These are phyloP conservation scores for Diachasma alloeum DNA, from an alignment of 1,140 invertebrate species.

Conservation along the genomic window DNA sequence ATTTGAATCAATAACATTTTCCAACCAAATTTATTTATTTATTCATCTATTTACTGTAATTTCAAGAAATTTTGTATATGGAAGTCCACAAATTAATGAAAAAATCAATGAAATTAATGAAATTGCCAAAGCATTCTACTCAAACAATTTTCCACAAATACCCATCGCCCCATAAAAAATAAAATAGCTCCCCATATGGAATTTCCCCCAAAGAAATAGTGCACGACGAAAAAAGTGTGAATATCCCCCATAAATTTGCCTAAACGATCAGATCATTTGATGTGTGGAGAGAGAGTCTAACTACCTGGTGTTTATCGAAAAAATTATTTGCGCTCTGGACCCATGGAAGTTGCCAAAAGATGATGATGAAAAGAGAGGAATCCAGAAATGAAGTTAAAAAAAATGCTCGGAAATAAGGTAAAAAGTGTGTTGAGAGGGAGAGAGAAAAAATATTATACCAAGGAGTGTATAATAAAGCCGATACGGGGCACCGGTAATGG, in stretches of 20 bases:
- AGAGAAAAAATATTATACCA: slow-evolving; percentile 20
- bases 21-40: too few species aligned
- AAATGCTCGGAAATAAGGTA: slow-evolving; percentile 6
- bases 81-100: too few species aligned
- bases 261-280: slow-evolving; percentile 58
- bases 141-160: too few species aligned
- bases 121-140: too few species aligned
- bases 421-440: slow-evolving; percentile 20
- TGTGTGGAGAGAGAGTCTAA: slow-evolving; percentile 25
- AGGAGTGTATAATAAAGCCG: slow-evolving; percentile 57
- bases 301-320: slow-evolving; percentile 50
- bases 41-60: too few species aligned
- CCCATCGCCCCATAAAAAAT: background rate
- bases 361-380: slow-evolving; percentile 11
- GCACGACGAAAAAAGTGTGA: slow-evolving; percentile 56
- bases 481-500: slow-evolving; percentile 60
- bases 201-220: background rate
- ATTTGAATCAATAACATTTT: too few species aligned
- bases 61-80: too few species aligned
- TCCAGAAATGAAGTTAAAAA: slow-evolving; percentile 20
- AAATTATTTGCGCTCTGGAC: slow-evolving; percentile 44
- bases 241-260: slow-evolving; percentile 60
- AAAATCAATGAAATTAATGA: too few species aligned
- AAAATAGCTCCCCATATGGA: background rate
- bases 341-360: slow-evolving; percentile 24